A percentile compares a stretch with the other conserved stretches of the same genome.
phyloP scores from a whole-genome alignment of 2,797 vertebrate species.

The Hafferia zeledoni region DNA sequence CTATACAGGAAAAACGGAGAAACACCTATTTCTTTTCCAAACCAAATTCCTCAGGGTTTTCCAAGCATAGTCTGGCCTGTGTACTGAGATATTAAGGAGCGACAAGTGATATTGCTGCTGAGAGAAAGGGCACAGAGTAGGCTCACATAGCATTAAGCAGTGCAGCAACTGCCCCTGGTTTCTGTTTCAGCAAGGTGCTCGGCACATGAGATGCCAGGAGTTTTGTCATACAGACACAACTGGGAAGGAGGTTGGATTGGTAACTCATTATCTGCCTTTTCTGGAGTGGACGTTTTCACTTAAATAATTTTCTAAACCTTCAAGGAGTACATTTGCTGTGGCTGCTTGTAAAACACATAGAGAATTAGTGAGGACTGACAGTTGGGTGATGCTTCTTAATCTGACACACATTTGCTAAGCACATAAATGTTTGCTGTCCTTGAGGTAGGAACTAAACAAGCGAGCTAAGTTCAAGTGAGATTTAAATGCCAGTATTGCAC shows the following conservation, averaged over 20 bases:
- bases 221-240: background rate
- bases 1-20: background rate
- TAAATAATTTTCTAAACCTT: background rate
- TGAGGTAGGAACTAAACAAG: background rate
- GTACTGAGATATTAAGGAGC: background rate
- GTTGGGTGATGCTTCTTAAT: background rate
- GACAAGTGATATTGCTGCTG: background rate
- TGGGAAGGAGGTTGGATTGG: background rate
- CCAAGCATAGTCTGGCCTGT: fast-evolving
- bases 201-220: fast-evolving
- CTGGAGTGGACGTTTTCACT: background rate
- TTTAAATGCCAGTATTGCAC: background rate
- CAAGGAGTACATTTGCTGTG: background rate
- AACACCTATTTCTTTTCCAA: background rate
- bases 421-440: background rate
- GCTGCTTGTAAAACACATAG: background rate
- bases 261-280: fast-evolving
- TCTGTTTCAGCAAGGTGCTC: background rate
- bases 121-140: background rate
- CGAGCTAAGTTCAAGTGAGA: background rate
- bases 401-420: background rate
- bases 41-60: background rate
- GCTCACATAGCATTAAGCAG: background rate
- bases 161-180: fast-evolving
- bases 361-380: background rate